Conservation (phyloP, 2,797 vertebrate genomes). For the Craterocephalus amniculus region DNA sequence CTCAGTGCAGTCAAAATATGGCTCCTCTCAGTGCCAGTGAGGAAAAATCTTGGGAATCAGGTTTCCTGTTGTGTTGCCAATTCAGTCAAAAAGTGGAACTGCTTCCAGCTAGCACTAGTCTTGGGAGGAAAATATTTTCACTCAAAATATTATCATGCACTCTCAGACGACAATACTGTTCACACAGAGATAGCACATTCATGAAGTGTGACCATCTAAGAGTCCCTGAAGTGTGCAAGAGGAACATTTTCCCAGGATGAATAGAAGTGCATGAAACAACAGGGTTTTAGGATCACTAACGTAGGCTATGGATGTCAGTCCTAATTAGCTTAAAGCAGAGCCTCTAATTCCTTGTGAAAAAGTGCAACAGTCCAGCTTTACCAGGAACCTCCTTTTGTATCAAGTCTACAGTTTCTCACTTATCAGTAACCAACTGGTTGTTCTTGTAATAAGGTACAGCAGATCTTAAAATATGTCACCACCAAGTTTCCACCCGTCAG, state of each 20-base stretch:
- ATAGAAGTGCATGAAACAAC: slow-evolving; percentile 29
- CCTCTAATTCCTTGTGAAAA: slow-evolving; percentile 35
- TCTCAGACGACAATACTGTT: slow-evolving; percentile 26
- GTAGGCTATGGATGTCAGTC: slow-evolving; percentile 33
- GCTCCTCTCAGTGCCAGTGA: slow-evolving; percentile 20
- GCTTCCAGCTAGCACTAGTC: slow-evolving; percentile 32
- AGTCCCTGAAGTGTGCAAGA: slow-evolving; percentile 37
- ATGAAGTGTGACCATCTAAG: slow-evolving; percentile 13
- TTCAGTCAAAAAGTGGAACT: slow-evolving; percentile 44
- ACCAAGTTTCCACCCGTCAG: background rate
- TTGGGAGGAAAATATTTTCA: slow-evolving; percentile 37
- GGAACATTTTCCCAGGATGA: slow-evolving; percentile 10
- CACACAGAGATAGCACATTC: slow-evolving; percentile 13
- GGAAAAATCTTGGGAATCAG: slow-evolving; percentile 43
- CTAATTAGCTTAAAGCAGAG: slow-evolving; percentile 36
- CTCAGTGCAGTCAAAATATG: slow-evolving; percentile 37
- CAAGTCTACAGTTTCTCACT: slow-evolving; percentile 36
- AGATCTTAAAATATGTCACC: background rate
- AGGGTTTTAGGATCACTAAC: slow-evolving; percentile 32
- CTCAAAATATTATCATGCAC: slow-evolving; percentile 47
- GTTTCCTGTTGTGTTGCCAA: slow-evolving; percentile 52
- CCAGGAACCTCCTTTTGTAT: slow-evolving; percentile 10
- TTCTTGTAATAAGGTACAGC: slow-evolving; percentile 24
- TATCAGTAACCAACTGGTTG: slow-evolving; percentile 32
- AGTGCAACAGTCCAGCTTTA: slow-evolving; percentile 1